Conservation (phyloP, 2,797 vertebrate species). For the Enteromius trimaculatus region DNA sequence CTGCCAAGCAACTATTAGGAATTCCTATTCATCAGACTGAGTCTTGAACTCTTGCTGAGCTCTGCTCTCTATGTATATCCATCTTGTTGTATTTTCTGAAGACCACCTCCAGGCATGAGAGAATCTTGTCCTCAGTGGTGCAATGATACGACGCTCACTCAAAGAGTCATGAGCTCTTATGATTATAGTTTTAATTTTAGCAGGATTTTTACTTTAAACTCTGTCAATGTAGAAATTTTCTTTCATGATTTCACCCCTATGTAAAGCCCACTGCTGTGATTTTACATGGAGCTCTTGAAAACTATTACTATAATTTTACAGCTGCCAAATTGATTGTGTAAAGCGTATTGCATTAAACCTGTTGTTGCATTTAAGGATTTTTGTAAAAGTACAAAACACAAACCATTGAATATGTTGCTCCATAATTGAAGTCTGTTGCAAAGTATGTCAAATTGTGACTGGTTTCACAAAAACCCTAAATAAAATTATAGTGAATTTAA, state of each 20-base stretch:
- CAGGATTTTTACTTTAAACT: background rate
- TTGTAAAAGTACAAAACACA: too few species aligned
- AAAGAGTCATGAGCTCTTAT: background rate
- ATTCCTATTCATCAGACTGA: background rate
- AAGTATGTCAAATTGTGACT: background rate
- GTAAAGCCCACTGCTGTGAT: too few species aligned
- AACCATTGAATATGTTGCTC: too few species aligned
- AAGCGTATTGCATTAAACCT: too few species aligned
- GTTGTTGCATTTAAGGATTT: too few species aligned
- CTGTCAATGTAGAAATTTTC: background rate
- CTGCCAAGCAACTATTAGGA: background rate
- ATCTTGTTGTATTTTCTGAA: background rate
- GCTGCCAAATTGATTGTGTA: too few species aligned
- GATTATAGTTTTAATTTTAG: too few species aligned
- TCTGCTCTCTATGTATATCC: constrained; percentile 15
- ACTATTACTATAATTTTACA: too few species aligned
- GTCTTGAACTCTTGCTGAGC: constrained; percentile 17
- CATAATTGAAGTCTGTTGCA: background rate
- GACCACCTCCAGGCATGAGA: background rate
- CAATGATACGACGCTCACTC: background rate
- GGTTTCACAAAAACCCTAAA: too few species aligned
- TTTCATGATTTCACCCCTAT: background rate
- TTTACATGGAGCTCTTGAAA: too few species aligned
- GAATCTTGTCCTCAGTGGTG: background rate
- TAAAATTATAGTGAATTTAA: too few species aligned